These are phyloP conservation scores for Entomobrya proxima DNA, from an alignment of 2,888 invertebrate species.

Conservation along the genomic window DNA sequence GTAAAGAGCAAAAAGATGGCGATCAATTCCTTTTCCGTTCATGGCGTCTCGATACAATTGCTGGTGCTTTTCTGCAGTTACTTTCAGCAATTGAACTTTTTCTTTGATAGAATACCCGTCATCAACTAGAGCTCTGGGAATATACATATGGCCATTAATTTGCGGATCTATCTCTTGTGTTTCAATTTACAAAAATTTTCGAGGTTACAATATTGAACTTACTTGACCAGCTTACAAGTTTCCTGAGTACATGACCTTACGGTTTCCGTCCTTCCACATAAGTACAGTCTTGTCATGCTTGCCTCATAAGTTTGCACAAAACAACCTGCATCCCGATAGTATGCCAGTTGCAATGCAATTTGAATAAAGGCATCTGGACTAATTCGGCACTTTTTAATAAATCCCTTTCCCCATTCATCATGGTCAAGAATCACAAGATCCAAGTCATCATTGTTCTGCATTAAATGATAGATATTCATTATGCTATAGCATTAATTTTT, in stretches of 20 bases:
- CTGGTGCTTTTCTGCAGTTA: constrained; percentile 78
- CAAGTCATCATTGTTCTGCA: constrained; percentile 76
- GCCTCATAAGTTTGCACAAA: constrained; percentile 79
- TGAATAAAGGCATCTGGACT: constrained; percentile 80
- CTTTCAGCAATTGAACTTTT: constrained; percentile 77
- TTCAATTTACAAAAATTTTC: neutral
- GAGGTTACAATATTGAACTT: neutral
- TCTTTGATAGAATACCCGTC: constrained; percentile 76
- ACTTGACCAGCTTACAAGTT: constrained; percentile 77
- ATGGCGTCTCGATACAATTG: constrained; percentile 78
- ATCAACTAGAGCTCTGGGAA: constrained; percentile 78
- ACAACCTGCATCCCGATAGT: constrained; percentile 77
- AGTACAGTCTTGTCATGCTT: constrained; percentile 79
- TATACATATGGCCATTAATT: too few relatives aligned
- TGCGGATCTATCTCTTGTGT: too few relatives aligned
- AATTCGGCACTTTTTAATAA: constrained; percentile 79
- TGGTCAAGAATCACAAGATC: constrained; percentile 78
- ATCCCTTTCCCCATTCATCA: constrained; percentile 78
- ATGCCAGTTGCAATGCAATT: constrained; percentile 79
- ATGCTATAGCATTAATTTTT: constrained; percentile 19
- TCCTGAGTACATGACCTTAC: constrained; percentile 78
- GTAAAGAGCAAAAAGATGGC: constrained; percentile 79
- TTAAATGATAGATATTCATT: constrained; percentile 7
- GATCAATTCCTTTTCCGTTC: constrained; percentile 79
- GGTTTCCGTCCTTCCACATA: constrained; percentile 79